Base-by-base conservation (phyloP, 2,113 vertebrate species). In the Raphicerus campestris region DNA sequence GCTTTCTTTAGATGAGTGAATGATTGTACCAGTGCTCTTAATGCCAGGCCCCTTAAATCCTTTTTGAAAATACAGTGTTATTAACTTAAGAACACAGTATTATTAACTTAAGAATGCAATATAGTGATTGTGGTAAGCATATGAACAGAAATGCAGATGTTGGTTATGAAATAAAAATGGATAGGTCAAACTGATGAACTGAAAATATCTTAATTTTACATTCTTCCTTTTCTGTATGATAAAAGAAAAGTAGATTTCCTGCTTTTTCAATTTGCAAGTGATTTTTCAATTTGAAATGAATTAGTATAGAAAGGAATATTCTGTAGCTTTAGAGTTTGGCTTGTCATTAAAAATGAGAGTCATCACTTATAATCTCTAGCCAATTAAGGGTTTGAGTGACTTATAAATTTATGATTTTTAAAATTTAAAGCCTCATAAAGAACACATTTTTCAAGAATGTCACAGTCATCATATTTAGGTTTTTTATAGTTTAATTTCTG, bases 231-330 rank as follows among this genome's bases (percentile, higher is more conserved):
- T 82, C 53, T 94, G 17, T 51, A 13, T 16, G 15, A 49, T 66
- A 28, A 89, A 63, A 93, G 51, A 77, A 96, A 66, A 82, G 78
- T n/a, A 82, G 28, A 24, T 55, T 58, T 94, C 89, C 51, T 82
- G 1, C 17, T 70, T 92, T 96, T 94, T 93, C 19, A 35, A 80
- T n/a, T 96, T 91, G 63, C 39, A 85, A 94, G 32, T 87, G 58
- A 92, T 84, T 96, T 94, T 96, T 97, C 47, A 81, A 17, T 82
- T 88, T 77, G n/a, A 85, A 85, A 17, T 82, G 55, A 92, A 86
- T 83, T 61, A 47, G 20, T 92, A 4, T 85, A 88, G 51, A 82
- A 82, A 84, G 83, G 84, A 87, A 81, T 14, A 85, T 63, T 83
- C 51, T 58, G 14, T 66, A 86, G 39, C 78, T 95, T 92, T 91